Base-by-base conservation (phyloP, 2,888 invertebrate genomes). In the Sussaba pulchella region DNA sequence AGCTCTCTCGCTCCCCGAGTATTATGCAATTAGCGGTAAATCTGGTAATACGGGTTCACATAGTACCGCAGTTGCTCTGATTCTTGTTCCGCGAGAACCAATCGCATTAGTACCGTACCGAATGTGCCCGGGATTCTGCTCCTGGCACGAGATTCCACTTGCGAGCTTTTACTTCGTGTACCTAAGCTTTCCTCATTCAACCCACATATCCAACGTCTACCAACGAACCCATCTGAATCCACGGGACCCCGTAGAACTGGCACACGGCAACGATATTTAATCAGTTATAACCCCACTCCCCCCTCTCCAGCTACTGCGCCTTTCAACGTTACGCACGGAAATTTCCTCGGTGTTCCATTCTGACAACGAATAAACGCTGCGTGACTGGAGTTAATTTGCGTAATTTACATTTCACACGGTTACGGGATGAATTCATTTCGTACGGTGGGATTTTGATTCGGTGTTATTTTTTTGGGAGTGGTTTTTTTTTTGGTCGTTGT, bases 191-290 rank as follows among this genome's bases (percentile, higher is more conserved):
- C 12, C 14, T 59, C 70, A 31, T 54, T 69, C 73, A 47, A n/a
- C 69, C 43, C 57, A 41, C 43, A 67, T 57, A 47, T 41, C 61
- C 61, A 36, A n/a, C 50, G 21, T 36, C 26, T 57, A 39, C n/a
- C n/a, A n/a, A n/a, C 54, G 24, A 41, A 69, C 57, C 19, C 12
- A 24, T 45, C 26, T n/a, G 5, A 41, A 41, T 43, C 17, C 9
- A 10, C 41, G 39, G 1, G 41, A 39, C 57, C 14, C 43, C 26
- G 26, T 43, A 45, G 54, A 57, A 19, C 43, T 82, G 63, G 67
- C 47, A 43, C 36, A 71, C 70, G 63, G 61, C 75, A 73, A 82
- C 82, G 81, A 84, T 82, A 83, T 84, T 86, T 79, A 78, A 84
- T 52, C 39, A 70, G 77, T 84, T 83, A n/a, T n/a, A 84, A 78